These are phyloP conservation scores for Protonemura montana DNA, from an alignment of 2,888 invertebrate genomes.

Conservation along the genomic window DNA sequence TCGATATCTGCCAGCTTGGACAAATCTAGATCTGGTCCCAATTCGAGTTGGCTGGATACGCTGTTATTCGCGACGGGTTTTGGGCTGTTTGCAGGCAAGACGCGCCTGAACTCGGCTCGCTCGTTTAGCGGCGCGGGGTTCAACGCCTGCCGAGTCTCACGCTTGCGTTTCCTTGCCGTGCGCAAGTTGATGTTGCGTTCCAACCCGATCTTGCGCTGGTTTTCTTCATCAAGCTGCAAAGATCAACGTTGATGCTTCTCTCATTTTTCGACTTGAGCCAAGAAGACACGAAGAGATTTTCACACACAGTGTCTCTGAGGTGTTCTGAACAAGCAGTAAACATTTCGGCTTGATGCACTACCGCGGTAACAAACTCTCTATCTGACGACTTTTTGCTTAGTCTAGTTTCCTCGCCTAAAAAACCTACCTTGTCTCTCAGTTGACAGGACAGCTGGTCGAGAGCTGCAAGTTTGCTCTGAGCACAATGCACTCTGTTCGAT, in stretches of 20 bases:
- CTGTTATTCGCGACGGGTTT: not conserved
- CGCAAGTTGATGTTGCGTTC: not conserved
- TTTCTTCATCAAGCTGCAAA: not conserved
- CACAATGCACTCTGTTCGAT: not conserved
- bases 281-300: too few species aligned
- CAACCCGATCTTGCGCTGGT: not conserved
- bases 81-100: not conserved
- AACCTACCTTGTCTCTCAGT: not conserved
- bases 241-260: too few species aligned
- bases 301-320: too few species aligned
- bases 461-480: not conserved
- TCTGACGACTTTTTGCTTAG: too few species aligned
- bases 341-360: too few species aligned
- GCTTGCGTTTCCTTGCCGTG: not conserved
- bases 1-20: not conserved
- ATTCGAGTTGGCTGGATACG: not conserved
- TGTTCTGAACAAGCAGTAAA: too few species aligned
- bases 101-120: not conserved
- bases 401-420: too few species aligned
- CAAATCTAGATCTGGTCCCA: not conserved
- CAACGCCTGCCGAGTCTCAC: not conserved
- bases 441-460: not conserved
- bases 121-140: not conserved
- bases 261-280: too few species aligned
- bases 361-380: too few species aligned